Conservation (phyloP, 2,888 invertebrate genomes). For the Bombyx huttoni region DNA sequence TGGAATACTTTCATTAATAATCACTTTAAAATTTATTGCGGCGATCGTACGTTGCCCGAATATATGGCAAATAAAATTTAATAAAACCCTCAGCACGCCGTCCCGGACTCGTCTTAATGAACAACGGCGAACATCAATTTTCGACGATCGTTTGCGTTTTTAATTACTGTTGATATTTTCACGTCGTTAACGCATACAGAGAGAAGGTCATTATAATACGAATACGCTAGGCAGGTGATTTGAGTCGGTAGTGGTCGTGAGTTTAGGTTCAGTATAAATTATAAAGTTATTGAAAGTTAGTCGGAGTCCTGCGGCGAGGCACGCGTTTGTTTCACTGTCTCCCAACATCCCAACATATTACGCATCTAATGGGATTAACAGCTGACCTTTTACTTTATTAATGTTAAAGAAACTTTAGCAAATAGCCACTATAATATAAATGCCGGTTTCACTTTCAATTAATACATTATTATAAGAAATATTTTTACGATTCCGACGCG, state of each 20-base stretch:
- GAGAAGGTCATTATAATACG: conserved; percentile 55
- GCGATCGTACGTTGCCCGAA: conserved; percentile 19
- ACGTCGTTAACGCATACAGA: conserved; percentile 59
- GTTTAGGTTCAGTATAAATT: conserved; percentile 63
- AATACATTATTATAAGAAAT: too few relatives aligned
- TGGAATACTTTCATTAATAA: conserved; percentile 29
- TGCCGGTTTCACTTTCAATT: too few relatives aligned
- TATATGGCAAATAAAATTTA: conserved; percentile 44
- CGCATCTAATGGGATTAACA: too few relatives aligned
- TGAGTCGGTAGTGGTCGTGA: conserved; percentile 47
- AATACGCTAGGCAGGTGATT: conserved; percentile 64
- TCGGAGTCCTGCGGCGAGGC: conserved; percentile 40
- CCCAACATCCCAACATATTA: too few relatives aligned
- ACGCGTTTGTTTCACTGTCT: conserved; percentile 6
- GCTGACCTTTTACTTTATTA: too few relatives aligned
- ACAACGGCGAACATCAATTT: conserved; percentile 50
- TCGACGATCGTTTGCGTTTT: conserved; percentile 49
- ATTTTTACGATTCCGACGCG: too few relatives aligned
- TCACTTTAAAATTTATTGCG: conserved; percentile 28
- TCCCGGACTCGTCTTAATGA: conserved; percentile 35
- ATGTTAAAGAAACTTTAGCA: too few relatives aligned
- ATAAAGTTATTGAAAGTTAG: conserved; percentile 55
- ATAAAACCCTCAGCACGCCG: conserved; percentile 48
- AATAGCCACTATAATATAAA: too few relatives aligned
- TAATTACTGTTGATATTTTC: conserved; percentile 67